Evolutionary conservation across 2,113 vertebrate genomes (phyloP).

Genomic region (Pomatorhinus ruficollis): DNA sequence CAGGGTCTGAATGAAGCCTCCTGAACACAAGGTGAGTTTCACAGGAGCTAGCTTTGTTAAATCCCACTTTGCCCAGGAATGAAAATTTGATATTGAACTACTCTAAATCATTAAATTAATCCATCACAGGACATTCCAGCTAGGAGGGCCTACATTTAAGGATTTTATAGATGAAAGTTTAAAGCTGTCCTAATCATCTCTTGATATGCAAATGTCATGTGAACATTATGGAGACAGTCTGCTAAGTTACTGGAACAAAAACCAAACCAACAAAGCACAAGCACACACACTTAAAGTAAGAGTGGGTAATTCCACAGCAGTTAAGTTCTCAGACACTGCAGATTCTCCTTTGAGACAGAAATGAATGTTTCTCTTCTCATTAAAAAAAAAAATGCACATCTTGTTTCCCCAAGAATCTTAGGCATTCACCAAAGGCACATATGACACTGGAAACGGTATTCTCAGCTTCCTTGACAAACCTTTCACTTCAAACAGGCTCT

Average conservation of each 20-base stretch:
- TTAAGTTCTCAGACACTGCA: not conserved
- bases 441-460: not conserved
- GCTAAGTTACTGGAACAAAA: not conserved
- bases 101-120: not conserved
- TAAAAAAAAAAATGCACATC: not conserved
- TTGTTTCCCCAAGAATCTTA: not conserved
- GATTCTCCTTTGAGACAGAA: not conserved
- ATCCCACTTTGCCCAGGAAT: not conserved
- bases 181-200: not conserved
- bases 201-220: not conserved
- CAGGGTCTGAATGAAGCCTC: not conserved
- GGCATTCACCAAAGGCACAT: not conserved
- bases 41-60: not conserved
- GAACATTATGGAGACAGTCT: not conserved
- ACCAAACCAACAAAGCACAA: not conserved
- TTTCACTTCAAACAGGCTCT: not conserved
- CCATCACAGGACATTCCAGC: not conserved
- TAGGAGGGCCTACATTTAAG: not conserved
- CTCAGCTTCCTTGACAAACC: not conserved
- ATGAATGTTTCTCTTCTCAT: not conserved
- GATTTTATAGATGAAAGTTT: not conserved
- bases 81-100: not conserved
- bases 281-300: not conserved
- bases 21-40: not conserved
- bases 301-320: not conserved